Percentiles rank a stretch among this genome's conserved stretches.
Conservation (phyloP, 2,888 invertebrate genomes). For the Nemotelus nigrinus region DNA sequence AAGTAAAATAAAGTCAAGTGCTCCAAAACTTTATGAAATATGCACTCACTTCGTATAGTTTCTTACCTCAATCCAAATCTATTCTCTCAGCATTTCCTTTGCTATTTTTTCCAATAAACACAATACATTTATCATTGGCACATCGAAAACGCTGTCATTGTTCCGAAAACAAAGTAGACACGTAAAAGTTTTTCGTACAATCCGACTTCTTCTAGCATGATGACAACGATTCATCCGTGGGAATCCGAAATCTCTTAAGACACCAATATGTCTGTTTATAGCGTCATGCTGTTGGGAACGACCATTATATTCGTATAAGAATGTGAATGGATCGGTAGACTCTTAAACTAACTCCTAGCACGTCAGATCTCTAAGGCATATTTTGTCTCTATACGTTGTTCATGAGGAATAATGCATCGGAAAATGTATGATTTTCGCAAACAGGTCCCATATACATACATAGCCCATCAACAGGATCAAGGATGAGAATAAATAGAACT, state of each 20-base stretch:
- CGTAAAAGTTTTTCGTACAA: neutral
- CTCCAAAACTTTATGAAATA: too few species aligned
- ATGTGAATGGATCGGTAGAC: neutral
- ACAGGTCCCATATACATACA: too few species aligned
- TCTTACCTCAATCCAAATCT: too few species aligned
- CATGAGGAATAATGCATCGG: neutral
- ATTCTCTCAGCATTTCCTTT: neutral
- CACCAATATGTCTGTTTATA: slow-evolving; percentile 5
- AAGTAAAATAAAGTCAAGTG: too few species aligned
- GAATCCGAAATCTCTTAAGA: slow-evolving; percentile 13
- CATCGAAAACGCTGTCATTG: too few species aligned
- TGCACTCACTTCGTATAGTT: too few species aligned
- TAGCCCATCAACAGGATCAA: too few species aligned
- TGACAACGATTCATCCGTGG: neutral
- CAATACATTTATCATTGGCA: too few species aligned
- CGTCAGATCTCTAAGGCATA: neutral
- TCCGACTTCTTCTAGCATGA: neutral
- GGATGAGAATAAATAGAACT: too few species aligned
- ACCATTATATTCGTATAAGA: slow-evolving; percentile 12
- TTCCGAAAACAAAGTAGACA: too few species aligned
- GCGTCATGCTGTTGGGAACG: neutral
- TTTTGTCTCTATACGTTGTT: neutral
- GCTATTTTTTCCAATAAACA: neutral
- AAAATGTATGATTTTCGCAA: too few species aligned
- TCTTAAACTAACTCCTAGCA: slow-evolving; percentile 8